A percentile compares a stretch with the other conserved stretches of the same genome.
phyloP scores from a whole-genome alignment of 2,797 vertebrate genomes.

The Acrossocheilus fasciatus region DNA sequence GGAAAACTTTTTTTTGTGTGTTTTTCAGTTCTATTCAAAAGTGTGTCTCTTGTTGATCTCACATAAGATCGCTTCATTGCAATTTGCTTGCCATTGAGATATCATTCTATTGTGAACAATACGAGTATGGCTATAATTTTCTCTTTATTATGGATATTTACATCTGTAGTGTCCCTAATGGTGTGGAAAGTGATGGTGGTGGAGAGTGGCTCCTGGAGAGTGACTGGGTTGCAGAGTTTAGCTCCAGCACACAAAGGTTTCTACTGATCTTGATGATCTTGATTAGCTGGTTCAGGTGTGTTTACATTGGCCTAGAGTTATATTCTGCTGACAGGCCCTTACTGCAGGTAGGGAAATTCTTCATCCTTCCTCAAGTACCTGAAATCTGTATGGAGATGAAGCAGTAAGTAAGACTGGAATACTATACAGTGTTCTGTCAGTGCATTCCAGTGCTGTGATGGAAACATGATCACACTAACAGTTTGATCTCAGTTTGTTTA shows the following conservation, averaged over 20 bases:
- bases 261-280: too few relatives aligned
- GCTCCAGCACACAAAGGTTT: too few relatives aligned
- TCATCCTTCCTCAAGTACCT: conserved; percentile 66
- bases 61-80: conserved; percentile 44
- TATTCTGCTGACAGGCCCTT: too few relatives aligned
- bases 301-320: too few relatives aligned
- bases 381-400: conserved; percentile 73
- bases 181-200: too few relatives aligned
- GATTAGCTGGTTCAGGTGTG: too few relatives aligned
- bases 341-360: conserved; percentile 79
- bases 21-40: conserved; percentile 48
- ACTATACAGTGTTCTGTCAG: conserved; percentile 70
- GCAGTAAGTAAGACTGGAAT: conserved; percentile 73
- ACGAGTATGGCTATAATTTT: too few relatives aligned
- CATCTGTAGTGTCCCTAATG: too few relatives aligned
- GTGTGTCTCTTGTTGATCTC: conserved; percentile 46
- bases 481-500: conserved; percentile 46
- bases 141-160: too few relatives aligned
- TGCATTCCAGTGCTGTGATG: conserved; percentile 77
- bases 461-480: conserved; percentile 81
- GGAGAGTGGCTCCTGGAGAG: too few relatives aligned
- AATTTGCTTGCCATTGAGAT: too few relatives aligned
- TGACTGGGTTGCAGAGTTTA: conserved; percentile 25
- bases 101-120: too few relatives aligned
- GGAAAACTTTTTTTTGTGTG: conserved; percentile 53